Evolutionary conservation across 2,888 invertebrate species (phyloP).

Genomic region (Ennomos fuscantarius): DNA sequence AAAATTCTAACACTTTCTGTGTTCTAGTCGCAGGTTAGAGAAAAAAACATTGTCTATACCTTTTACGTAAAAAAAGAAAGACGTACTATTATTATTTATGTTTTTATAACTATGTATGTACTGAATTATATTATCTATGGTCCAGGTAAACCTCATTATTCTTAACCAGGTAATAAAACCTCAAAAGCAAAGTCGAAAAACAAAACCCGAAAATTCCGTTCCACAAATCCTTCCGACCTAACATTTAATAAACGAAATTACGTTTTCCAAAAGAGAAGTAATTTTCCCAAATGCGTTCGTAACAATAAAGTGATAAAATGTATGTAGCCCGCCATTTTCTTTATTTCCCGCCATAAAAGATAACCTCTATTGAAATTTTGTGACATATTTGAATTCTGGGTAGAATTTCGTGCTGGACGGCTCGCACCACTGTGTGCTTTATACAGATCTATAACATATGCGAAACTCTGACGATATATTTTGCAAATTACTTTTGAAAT

Average conservation of each 20-base stretch:
- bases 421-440: not conserved
- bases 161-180: not conserved
- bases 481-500: too few species aligned
- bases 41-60: too few species aligned
- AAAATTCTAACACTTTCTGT: too few species aligned
- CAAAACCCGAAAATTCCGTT: constrained; percentile 2
- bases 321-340: constrained; percentile 41
- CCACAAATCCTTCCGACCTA: constrained; percentile 8
- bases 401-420: constrained; percentile 28
- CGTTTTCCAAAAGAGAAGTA: constrained; percentile 26
- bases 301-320: constrained; percentile 42
- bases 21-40: too few species aligned
- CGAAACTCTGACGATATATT: constrained; percentile 14
- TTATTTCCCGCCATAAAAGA: constrained; percentile 44
- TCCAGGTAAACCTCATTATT: not conserved
- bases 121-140: too few species aligned
- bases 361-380: constrained; percentile 43
- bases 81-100: too few species aligned
- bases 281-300: constrained; percentile 31
- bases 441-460: constrained; percentile 22
- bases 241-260: constrained; percentile 26
- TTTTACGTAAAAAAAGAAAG: too few species aligned
- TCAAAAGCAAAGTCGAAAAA: not conserved
- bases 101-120: too few species aligned
- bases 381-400: constrained; percentile 41